Evolutionary conservation across 2,888 invertebrate species (phyloP).

Genomic region (Vesta saturnalis): DNA sequence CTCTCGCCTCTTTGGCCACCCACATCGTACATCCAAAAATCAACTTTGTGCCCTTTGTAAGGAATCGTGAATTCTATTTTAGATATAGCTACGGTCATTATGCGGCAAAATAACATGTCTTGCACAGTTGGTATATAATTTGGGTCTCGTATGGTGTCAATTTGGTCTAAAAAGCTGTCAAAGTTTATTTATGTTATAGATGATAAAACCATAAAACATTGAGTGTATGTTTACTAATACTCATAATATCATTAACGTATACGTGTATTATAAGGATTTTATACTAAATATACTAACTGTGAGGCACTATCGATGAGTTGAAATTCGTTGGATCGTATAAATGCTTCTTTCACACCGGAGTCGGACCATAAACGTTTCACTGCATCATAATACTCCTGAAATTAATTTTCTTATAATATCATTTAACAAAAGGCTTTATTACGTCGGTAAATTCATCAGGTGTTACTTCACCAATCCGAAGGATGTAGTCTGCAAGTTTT

Average conservation of each 20-base stretch:
- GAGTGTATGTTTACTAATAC: too few species aligned
- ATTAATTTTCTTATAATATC: constrained; percentile 37
- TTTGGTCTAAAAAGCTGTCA: constrained; percentile 82
- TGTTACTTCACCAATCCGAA: constrained; percentile 65
- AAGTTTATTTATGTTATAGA: too few species aligned
- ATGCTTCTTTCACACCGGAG: constrained; percentile 75
- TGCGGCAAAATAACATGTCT: constrained; percentile 81
- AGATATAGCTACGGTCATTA: constrained; percentile 77
- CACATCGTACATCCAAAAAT: constrained; percentile 86
- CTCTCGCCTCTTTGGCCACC: constrained; percentile 85
- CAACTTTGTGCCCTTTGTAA: constrained; percentile 75
- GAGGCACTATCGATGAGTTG: constrained; percentile 84
- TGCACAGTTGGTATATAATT: constrained; percentile 78
- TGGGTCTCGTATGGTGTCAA: constrained; percentile 70
- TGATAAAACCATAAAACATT: too few species aligned
- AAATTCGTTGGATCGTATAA: constrained; percentile 77
- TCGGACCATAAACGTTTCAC: constrained; percentile 76
- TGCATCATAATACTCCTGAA: constrained; percentile 78
- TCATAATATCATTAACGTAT: too few species aligned
- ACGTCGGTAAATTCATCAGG: constrained; percentile 69
- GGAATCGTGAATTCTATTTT: constrained; percentile 79
- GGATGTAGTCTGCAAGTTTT: constrained; percentile 64
- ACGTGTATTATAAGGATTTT: not conserved
- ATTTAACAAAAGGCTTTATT: constrained; percentile 21
- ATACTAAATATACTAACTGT: constrained; percentile 72